Evolutionary conservation across 2,113 vertebrate species (phyloP), one percentile per base, ranked within the genome.

Genomic region (Lates calcarifer): DNA sequence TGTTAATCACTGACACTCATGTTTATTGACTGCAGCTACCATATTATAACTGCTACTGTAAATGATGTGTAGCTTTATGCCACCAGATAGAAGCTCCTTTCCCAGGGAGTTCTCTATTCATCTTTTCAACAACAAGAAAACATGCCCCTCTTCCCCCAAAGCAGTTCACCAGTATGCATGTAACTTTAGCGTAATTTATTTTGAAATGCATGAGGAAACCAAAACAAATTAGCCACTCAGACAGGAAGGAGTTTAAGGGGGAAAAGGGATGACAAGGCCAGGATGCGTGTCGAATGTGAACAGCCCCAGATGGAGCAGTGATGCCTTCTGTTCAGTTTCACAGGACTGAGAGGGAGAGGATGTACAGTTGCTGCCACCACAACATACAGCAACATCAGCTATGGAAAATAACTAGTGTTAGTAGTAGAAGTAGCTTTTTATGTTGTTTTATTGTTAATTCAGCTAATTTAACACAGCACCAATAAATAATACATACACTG

Each of bases 261-360:
- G 60, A 10, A 58, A 31, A 33, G 35, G 53, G 73, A 41, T 26
- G 78, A 87, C 69, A 18, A 22, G 70, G 61, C 67, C 83, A 74
- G 68, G 82, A 73, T 75, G 79, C 2, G 6, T 84, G 72, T 72
- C 8, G 12, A 66, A 77, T 76, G 51, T 83, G 78, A 82, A 87
- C 70, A 53, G 60, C 57, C 67, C 79, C 83, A 74, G 65, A 85
- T 58, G 82, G 63, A 82, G 55, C 71, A 1, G 45, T 51, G 56
- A 37, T 64, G 84, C 79, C 74, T 79, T 75, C 87, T 90, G 89
- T 68, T 85, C 67, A 80, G 67, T 84, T 71, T 92, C 83, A 89
- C 69, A 49, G 58, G 73, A 61, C 26, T 3, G 33, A 45, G 22
- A 55, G 11, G 31, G 28, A 81, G 56, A 66, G 28, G 62, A 80